phyloP scores from a whole-genome alignment of 2,888 invertebrate species.

The Rhopalosiphum nymphaeae region DNA sequence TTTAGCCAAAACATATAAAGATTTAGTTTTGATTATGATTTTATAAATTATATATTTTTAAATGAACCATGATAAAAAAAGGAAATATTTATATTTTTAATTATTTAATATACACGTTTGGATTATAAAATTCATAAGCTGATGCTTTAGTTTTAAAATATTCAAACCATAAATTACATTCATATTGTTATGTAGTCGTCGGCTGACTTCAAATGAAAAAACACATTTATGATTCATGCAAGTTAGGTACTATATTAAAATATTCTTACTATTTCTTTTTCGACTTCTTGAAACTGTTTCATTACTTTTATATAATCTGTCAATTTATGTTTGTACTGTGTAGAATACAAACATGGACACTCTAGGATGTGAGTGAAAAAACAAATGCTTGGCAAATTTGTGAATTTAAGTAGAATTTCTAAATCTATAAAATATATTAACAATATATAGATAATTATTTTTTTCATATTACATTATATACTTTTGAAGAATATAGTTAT shows the following conservation, averaged over 20 bases:
- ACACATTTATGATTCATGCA: not conserved
- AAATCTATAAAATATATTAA: slow-evolving; percentile 70
- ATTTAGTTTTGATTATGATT: not conserved
- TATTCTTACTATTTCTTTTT: slow-evolving; percentile 72
- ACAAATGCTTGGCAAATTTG: slow-evolving; percentile 71
- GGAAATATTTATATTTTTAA: not conserved
- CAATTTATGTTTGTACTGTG: slow-evolving; percentile 69
- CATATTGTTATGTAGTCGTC: not conserved
- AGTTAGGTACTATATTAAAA: not conserved
- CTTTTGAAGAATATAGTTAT: not conserved
- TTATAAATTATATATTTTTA: not conserved
- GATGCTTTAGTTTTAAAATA: not conserved
- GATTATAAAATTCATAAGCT: not conserved
- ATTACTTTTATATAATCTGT: slow-evolving; percentile 72
- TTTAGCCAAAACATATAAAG: not conserved
- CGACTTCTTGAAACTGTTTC: slow-evolving; percentile 73
- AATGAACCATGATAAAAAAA: not conserved
- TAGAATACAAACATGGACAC: slow-evolving; percentile 75
- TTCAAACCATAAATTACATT: not conserved
- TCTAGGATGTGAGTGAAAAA: slow-evolving; percentile 71
- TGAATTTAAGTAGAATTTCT: slow-evolving; percentile 70
- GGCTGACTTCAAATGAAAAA: not conserved
- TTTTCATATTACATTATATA: not conserved
- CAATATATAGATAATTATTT: not conserved
- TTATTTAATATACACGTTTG: not conserved